These are phyloP conservation scores for Polia nebulosa DNA, from an alignment of 2,888 invertebrate species.

Conservation along the genomic window DNA sequence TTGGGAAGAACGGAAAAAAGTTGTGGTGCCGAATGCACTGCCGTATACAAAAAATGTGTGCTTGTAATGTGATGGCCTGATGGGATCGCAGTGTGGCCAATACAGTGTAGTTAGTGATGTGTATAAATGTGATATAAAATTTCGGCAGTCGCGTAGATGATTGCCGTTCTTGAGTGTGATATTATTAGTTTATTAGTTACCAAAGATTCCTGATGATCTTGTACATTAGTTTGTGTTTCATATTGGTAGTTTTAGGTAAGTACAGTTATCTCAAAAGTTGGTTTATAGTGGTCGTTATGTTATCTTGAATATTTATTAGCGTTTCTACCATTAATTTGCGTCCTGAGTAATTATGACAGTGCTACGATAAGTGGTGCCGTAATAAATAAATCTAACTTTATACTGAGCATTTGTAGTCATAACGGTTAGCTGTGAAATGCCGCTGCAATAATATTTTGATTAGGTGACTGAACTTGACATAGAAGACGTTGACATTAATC, in stretches of 20 bases:
- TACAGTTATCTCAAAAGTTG: slow-evolving; percentile 68
- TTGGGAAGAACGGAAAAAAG: slow-evolving; percentile 86
- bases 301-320: slow-evolving; percentile 79
- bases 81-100: slow-evolving; percentile 89
- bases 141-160: slow-evolving; percentile 89
- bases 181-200: slow-evolving; percentile 90
- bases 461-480: slow-evolving; percentile 47
- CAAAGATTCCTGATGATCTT: slow-evolving; percentile 91
- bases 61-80: slow-evolving; percentile 88
- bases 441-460: slow-evolving; percentile 45
- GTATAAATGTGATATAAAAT: slow-evolving; percentile 88
- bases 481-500: slow-evolving; percentile 46
- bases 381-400: slow-evolving; percentile 62
- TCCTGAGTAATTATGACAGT: slow-evolving; percentile 76
- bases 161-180: slow-evolving; percentile 88
- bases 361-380: slow-evolving; percentile 62
- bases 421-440: slow-evolving; percentile 28
- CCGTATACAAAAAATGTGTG: slow-evolving; percentile 87
- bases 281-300: slow-evolving; percentile 66
- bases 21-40: slow-evolving; percentile 86
- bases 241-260: slow-evolving; percentile 91
- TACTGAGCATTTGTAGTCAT: slow-evolving; percentile 18
- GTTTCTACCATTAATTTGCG: slow-evolving; percentile 71
- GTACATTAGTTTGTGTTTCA: slow-evolving; percentile 91
- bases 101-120: slow-evolving; percentile 89